Evolutionary conservation across 1,140 invertebrate species (phyloP).

Genomic region (Brachionus calyciflorus): DNA sequence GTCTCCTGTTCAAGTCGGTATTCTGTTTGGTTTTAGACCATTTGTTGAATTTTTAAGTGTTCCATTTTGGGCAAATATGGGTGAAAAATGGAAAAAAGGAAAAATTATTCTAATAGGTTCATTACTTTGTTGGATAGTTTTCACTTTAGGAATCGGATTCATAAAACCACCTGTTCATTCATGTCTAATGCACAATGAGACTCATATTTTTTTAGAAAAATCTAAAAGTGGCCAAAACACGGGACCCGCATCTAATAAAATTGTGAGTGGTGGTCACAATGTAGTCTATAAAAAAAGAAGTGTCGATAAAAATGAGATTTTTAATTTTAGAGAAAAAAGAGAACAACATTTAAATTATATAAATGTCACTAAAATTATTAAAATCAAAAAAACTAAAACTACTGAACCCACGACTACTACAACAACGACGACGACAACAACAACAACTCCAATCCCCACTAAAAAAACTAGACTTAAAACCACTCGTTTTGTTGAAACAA

Average conservation of each 20-base stretch:
- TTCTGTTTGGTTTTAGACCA: conserved; percentile 72
- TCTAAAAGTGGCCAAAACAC: conserved; percentile 25
- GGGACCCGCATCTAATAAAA: background rate
- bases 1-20: conserved; percentile 88
- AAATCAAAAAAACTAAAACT: conserved; percentile 19
- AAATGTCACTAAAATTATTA: conserved; percentile 12
- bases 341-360: background rate
- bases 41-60: conserved; percentile 96
- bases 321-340: background rate
- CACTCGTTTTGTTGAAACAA: too few relatives aligned
- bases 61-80: conserved; percentile 93
- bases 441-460: conserved; percentile 64
- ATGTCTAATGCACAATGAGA: conserved; percentile 74
- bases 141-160: conserved; percentile 89
- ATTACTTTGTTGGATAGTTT: conserved; percentile 87
- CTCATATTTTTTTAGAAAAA: conserved; percentile 62
- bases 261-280: conserved; percentile 18
- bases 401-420: conserved; percentile 65
- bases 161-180: conserved; percentile 85
- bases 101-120: conserved; percentile 78
- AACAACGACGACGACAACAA: conserved; percentile 61
- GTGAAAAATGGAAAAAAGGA: conserved; percentile 69
- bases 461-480: conserved; percentile 67
- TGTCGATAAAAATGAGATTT: background rate
- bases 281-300: background rate